Percentiles rank a stretch among this genome's conserved stretches.
These are phyloP conservation scores for Phalacrocorax aristotelis DNA, from an alignment of 2,113 vertebrate genomes.

Conservation along the genomic window DNA sequence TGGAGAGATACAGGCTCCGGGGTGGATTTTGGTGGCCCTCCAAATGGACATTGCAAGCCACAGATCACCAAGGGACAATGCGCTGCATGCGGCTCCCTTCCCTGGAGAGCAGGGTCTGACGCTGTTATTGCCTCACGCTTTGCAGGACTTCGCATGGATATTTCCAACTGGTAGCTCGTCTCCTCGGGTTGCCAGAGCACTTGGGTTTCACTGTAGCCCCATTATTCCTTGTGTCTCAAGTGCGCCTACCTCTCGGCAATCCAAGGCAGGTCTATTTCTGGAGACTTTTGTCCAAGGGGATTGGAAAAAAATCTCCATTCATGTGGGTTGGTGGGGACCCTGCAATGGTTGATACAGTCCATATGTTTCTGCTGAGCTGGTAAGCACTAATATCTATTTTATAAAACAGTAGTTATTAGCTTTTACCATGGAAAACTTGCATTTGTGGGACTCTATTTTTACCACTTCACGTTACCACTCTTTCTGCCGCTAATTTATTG, in stretches of 20 bases:
- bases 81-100: neutral
- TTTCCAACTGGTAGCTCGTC: neutral
- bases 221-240: neutral
- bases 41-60: neutral
- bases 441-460: conserved; percentile 36
- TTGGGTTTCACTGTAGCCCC: neutral
- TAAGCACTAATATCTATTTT: neutral
- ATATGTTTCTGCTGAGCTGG: conserved; percentile 7
- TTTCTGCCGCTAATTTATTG: conserved; percentile 34
- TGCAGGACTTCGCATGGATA: neutral
- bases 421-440: conserved; percentile 10
- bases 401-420: conserved; percentile 19
- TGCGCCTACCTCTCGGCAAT: rapidly evolving
- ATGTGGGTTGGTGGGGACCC: neutral
- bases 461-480: neutral
- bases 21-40: neutral
- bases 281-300: neutral
- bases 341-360: neutral
- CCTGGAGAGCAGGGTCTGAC: neutral
- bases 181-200: neutral
- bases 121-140: neutral
- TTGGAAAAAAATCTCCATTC: neutral
- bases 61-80: neutral
- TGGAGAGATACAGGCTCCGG: neutral
- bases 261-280: neutral